phyloP scores from a whole-genome alignment of 23 tunicate genomes.

The Halocynthia roretzi region DNA sequence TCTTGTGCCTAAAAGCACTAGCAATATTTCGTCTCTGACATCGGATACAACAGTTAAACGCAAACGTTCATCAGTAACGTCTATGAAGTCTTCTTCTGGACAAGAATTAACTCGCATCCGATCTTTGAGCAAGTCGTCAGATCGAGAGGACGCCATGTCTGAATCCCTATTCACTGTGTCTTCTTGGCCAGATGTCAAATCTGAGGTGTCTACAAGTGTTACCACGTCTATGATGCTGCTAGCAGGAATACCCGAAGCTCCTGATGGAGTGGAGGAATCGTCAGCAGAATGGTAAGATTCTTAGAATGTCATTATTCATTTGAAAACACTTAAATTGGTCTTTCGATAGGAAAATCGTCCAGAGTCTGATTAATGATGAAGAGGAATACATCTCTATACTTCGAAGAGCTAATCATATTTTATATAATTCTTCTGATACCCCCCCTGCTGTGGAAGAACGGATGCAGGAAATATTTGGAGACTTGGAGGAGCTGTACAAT shows the following conservation, averaged over 20 bases:
- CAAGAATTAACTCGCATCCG: too few species aligned
- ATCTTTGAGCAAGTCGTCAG: not conserved
- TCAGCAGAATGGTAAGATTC: too few species aligned
- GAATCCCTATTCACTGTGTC: constrained; percentile 9
- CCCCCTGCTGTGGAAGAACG: constrained; percentile 29
- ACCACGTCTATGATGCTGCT: not conserved
- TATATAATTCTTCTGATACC: constrained; percentile 6
- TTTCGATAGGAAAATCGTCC: constrained; percentile 6
- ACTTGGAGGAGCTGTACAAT: constrained; percentile 34
- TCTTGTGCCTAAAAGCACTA: not conserved
- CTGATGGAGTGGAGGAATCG: not conserved
- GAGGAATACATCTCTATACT: constrained; percentile 8
- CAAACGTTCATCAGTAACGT: too few species aligned
- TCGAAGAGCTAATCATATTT: constrained; percentile 26
- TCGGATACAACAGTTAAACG: too few species aligned
- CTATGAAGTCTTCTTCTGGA: too few species aligned
- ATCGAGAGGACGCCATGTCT: not conserved
- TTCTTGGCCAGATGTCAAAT: constrained; percentile 5
- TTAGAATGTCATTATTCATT: not conserved
- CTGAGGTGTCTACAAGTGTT: not conserved
- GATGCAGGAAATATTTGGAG: constrained; percentile 34
- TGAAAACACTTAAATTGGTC: not conserved
- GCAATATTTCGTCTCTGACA: too few species aligned
- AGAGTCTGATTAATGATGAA: constrained; percentile 31
- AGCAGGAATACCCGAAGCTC: constrained; percentile 9